phyloP scores from a whole-genome alignment of 2,113 vertebrate species.

The Lichenostomus cassidix region DNA sequence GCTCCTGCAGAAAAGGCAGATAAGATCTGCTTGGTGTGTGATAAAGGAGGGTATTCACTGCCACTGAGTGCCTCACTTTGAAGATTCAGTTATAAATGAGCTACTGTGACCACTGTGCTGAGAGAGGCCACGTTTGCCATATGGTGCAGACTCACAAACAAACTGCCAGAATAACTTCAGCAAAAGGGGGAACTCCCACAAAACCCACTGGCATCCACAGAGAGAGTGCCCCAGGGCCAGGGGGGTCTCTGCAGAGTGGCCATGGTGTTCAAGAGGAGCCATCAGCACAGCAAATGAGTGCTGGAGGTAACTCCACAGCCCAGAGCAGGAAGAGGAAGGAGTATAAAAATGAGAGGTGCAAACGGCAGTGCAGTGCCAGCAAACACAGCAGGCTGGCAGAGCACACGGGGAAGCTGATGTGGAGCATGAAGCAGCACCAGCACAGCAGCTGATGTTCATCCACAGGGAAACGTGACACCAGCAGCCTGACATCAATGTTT shows the following conservation, averaged over 20 bases:
- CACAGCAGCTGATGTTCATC: neutral
- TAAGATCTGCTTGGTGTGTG: neutral
- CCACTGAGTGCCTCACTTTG: neutral
- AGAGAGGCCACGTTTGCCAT: neutral
- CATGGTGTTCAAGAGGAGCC: neutral
- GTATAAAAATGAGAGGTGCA: neutral
- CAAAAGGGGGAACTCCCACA: neutral
- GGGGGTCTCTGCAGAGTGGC: accelerated
- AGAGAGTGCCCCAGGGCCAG: neutral
- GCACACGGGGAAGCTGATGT: accelerated
- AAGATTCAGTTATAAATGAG: neutral
- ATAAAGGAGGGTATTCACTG: neutral
- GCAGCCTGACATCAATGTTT: neutral
- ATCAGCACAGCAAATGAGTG: neutral
- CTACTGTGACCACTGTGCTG: neutral
- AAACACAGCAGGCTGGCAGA: neutral
- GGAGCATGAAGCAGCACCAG: neutral
- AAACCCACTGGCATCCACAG: neutral
- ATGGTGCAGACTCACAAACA: neutral
- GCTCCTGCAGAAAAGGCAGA: neutral
- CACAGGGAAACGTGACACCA: neutral
- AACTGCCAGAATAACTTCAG: neutral
- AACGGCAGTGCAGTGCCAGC: neutral
- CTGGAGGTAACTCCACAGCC: neutral
- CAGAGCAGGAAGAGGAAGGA: neutral